Base-by-base conservation (phyloP, 2,888 invertebrate genomes). In the Strigamia crassipes region DNA sequence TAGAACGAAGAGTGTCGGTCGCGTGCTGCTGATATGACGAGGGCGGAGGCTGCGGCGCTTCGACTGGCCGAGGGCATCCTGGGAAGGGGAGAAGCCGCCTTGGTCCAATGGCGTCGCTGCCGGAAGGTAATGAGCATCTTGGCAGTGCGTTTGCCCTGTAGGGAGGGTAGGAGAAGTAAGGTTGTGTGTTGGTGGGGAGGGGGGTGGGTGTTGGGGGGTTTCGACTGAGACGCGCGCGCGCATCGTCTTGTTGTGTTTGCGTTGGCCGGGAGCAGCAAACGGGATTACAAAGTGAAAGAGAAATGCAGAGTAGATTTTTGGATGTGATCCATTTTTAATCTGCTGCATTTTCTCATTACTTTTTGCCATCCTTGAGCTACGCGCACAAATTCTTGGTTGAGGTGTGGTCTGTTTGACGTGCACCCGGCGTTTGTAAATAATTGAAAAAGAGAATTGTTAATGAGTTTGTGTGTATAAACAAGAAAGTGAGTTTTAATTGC, bases 51-150 rank as follows among this genome's bases (percentile, higher is more conserved):
- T 66, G 66, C 66, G 66, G 23, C 66, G 66, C 66, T 27, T 66
- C 66, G 66, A 66, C 66, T 66, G 66, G 66, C 66, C 66, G 66
- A 66, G 66, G 66, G 66, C 66, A 66, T 66, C 66, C 10, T 66
- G 66, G 66, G 66, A 66, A 66, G 66, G 66, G 66, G 66, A 66
- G 66, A 66, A 66, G 66, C 66, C 66, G 66, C 66, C 66, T 66
- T 66, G 66, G 66, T 66, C 66, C 66, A 66, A 66, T 66, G 66
- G 66, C 66, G 66, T 66, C 66, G 66, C 66, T 66, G 66, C 66
- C 66, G 31, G 66, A 66, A 66, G 66, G 66, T 66, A 66, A 66
- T 66, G 66, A 66, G 66, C 66, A 27, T 66, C 66, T 66, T 66
- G 66, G 66, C 66, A 66, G 31, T 66, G 66, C 23, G 66, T 27